These are phyloP conservation scores for Dendrocopos noguchii DNA, from an alignment of 2,113 vertebrate species.

Conservation along the genomic window DNA sequence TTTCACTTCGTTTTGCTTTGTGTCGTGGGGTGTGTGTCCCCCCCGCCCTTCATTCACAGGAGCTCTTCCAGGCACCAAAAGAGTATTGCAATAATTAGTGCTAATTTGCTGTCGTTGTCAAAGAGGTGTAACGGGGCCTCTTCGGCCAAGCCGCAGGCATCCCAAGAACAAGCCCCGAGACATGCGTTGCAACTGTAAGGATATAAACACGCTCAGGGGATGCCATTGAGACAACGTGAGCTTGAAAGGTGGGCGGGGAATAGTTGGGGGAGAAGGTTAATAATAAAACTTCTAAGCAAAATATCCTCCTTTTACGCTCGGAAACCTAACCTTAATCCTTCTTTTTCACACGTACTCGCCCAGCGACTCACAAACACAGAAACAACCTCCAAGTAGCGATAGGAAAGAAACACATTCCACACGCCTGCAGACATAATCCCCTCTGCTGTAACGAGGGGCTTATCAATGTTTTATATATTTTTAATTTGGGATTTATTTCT, in stretches of 20 bases:
- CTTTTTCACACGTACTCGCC: background rate
- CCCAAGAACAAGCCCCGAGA: background rate
- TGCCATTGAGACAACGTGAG: background rate
- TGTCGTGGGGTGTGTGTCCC: background rate
- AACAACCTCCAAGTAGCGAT: background rate
- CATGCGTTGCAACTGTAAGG: background rate
- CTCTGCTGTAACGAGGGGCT: conserved; percentile 15
- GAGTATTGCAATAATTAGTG: conserved; percentile 53
- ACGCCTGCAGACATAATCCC: conserved; percentile 25
- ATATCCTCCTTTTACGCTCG: background rate
- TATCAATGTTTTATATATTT: conserved; percentile 44
- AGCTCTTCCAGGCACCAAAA: background rate
- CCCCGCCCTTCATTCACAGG: background rate
- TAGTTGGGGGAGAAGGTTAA: background rate
- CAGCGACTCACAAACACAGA: conserved; percentile 5
- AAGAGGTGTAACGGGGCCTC: conserved; percentile 43
- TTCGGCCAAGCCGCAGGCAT: conserved; percentile 48
- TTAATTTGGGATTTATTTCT: background rate
- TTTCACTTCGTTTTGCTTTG: background rate
- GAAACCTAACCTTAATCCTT: conserved; percentile 27
- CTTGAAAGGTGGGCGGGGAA: background rate
- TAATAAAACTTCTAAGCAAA: conserved; percentile 21
- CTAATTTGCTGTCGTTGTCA: conserved; percentile 71
- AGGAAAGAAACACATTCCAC: conserved; percentile 25
- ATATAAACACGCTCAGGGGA: background rate